Percentiles rank a stretch among this genome's conserved stretches.
Evolutionary conservation across 2,797 vertebrate species (phyloP).

Genomic region (Lithobates sylvaticus): DNA sequence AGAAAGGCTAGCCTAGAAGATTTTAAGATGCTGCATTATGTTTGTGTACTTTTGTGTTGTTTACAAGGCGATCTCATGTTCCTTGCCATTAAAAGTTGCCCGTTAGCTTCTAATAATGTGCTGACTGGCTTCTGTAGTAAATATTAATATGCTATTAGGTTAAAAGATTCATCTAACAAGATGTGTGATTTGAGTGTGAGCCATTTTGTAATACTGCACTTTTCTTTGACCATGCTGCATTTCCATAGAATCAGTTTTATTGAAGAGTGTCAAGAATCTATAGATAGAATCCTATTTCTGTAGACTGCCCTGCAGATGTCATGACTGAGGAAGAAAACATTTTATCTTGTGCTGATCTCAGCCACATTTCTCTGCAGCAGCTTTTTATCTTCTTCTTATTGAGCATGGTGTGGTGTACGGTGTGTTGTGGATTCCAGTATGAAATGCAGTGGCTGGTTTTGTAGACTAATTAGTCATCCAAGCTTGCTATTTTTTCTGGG

Average conservation of each 20-base stretch:
- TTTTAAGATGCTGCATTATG: too few species aligned
- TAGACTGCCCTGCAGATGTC: background rate
- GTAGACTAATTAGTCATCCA: too few species aligned
- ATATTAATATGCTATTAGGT: too few species aligned
- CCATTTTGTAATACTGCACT: background rate
- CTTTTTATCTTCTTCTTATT: background rate
- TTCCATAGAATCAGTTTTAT: background rate
- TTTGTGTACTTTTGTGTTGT: too few species aligned
- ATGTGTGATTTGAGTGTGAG: background rate
- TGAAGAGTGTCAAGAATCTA: background rate
- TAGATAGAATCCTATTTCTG: slow-evolving; percentile 4
- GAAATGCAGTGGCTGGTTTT: background rate
- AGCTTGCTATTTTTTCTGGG: too few species aligned
- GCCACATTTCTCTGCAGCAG: background rate
- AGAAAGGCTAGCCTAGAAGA: too few species aligned
- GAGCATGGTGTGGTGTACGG: background rate
- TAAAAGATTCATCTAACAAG: background rate
- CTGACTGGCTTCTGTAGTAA: too few species aligned
- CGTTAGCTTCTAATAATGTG: too few species aligned
- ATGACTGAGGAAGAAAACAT: background rate
- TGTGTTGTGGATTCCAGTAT: background rate
- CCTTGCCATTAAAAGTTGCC: too few species aligned
- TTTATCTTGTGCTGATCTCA: background rate
- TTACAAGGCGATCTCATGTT: too few species aligned
- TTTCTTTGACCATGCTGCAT: background rate